Evolutionary conservation across 1,140 invertebrate species (phyloP).

Genomic region (Drosophila bocqueti): DNA sequence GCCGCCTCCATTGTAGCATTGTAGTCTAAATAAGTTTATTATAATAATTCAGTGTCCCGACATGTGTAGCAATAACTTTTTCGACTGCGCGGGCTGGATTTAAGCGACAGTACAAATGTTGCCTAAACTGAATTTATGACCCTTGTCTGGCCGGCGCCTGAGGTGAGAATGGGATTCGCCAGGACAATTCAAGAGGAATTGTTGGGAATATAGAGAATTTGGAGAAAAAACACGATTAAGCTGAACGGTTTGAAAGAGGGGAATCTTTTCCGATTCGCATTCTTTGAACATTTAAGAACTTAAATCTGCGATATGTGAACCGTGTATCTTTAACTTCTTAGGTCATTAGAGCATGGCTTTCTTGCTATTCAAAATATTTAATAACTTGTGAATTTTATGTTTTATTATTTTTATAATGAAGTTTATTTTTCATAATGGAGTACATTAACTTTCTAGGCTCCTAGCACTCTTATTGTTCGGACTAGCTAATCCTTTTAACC

Average conservation of each 20-base stretch:
- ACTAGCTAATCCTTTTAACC: background rate
- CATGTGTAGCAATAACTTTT: conserved; percentile 73
- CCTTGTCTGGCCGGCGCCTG: background rate
- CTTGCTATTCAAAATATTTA: no score
- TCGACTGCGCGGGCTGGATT: conserved; percentile 10
- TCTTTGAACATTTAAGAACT: background rate
- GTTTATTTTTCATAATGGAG: background rate
- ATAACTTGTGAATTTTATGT: no score
- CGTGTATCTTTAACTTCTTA: background rate
- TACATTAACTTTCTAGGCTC: background rate
- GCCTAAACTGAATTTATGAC: conserved; percentile 28
- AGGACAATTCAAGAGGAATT: background rate
- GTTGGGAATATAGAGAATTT: background rate
- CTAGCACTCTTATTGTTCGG: background rate
- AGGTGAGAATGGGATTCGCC: conserved; percentile 4
- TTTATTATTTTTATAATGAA: background rate
- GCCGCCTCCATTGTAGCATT: conserved; percentile 26
- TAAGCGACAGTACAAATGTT: conserved; percentile 6
- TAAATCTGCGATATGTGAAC: background rate
- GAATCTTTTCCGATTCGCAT: no score
- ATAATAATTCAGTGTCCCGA: conserved; percentile 77
- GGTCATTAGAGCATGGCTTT: background rate
- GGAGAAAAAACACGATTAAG: background rate
- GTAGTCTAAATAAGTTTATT: conserved; percentile 73
- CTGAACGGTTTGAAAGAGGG: background rate